Base-by-base conservation (phyloP, 2,888 invertebrate species). In the Arrhopalites spinosus region DNA sequence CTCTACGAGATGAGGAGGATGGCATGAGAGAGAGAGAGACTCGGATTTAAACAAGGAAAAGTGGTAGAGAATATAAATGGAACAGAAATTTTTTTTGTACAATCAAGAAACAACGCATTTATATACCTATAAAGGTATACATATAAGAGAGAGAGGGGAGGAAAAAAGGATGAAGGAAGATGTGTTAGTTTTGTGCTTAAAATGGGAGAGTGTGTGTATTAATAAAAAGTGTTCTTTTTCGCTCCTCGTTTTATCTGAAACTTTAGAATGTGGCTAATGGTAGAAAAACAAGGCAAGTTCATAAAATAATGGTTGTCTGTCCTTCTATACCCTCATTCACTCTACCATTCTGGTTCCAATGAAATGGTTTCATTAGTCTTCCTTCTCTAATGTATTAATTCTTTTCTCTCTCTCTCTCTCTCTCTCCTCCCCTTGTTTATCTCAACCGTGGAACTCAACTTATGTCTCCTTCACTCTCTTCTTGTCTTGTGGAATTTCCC, bases 331-430 rank as follows among this genome's bases (percentile, higher is more conserved):
- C 3, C 36, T 36, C 66, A n/a, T 67, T 43, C 43, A 36, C 66
- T 43, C 66, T n/a, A n/a, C n/a, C n/a, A n/a, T n/a, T 67, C 66
- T 43, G 43, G 23, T 68, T 68, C 68, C 43, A 68, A 50, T 68
- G 68, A 68, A 68, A 68, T 45, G 25, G 68, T 68, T 47, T 68
- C 68, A 68, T 68, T 68, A 68, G 68, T 68, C 68, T 68, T 68
- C 25, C 47, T n/a, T n/a, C n/a, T n/a, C n/a, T 68, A 68, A 68
- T 68, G 68, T 47, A 47, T 68, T 68, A 68, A 68, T 68, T 68
- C 68, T 68, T 50, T 50, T 50, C 68, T 50, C 68, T 25, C 47
- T 50, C 68, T 50, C 68, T 29, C 47, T 13, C 68, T 23, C 23
- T 50, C 23, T 25, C 50, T 68, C 68, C 50, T 68, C 68, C 43